Conservation (phyloP, 92 coral and sea anemone species). For the Palythoa heliodiscus region DNA sequence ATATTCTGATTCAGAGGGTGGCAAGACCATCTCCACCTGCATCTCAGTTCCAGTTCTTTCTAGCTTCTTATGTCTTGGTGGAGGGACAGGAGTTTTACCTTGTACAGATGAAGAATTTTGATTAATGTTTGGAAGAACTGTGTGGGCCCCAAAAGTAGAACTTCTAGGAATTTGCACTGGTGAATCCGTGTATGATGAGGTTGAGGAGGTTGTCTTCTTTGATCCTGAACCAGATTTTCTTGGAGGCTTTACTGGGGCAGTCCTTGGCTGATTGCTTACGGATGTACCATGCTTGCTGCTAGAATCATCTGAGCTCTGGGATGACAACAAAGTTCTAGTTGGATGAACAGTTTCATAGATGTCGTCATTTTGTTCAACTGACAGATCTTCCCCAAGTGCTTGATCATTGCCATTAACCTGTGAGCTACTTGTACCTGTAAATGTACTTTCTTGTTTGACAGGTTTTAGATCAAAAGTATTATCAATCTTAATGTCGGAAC, state of each 20-base stretch:
- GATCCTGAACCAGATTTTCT: constrained; percentile 22
- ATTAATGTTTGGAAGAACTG: constrained; percentile 7
- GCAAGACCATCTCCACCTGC: background rate
- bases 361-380: background rate
- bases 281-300: background rate
- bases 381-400: background rate
- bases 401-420: background rate
- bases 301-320: background rate
- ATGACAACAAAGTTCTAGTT: background rate
- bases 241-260: constrained; percentile 56
- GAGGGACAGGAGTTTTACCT: constrained; percentile 15
- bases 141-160: constrained; percentile 22
- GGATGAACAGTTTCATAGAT: background rate
- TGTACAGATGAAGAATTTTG: background rate
- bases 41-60: background rate
- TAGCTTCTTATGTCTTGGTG: constrained; percentile 27
- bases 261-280: constrained; percentile 5
- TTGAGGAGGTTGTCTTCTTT: constrained; percentile 28
- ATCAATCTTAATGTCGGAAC: background rate
- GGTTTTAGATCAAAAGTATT: background rate
- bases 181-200: background rate
- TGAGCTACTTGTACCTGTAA: background rate
- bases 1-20: constrained; percentile 6
- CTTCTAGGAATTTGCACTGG: constrained; percentile 21
- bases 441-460: background rate